A percentile compares a stretch with the other conserved stretches of the same genome.
Evolutionary conservation across 2,797 vertebrate genomes (phyloP).

Genomic region (Lerista edwardsae): DNA sequence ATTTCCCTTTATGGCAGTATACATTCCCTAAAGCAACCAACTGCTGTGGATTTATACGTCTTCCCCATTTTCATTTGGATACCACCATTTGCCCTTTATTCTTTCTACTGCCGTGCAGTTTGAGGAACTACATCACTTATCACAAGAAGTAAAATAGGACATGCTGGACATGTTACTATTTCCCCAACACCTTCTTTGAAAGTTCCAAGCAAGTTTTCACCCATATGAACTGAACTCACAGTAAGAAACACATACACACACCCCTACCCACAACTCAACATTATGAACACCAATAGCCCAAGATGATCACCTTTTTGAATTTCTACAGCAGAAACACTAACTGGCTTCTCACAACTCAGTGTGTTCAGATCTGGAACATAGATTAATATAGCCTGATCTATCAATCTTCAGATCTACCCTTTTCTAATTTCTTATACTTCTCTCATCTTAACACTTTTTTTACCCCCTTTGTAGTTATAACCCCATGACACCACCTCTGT

Average conservation of each 20-base stretch:
- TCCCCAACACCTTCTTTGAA: neutral
- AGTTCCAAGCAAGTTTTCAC: neutral
- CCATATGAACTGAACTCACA: too few species aligned
- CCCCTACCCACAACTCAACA: too few species aligned
- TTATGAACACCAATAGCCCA: neutral
- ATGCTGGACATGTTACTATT: neutral
- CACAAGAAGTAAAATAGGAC: neutral
- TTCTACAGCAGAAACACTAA: constrained; percentile 5
- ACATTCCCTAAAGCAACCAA: too few species aligned
- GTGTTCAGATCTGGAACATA: neutral
- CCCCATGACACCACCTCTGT: neutral
- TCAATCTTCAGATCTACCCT: neutral
- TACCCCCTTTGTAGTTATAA: neutral
- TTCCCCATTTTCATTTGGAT: neutral
- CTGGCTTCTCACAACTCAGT: neutral
- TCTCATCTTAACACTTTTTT: neutral
- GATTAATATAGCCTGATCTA: neutral
- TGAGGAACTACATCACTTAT: neutral
- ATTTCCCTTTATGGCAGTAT: neutral
- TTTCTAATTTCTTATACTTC: neutral
- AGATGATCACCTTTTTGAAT: neutral
- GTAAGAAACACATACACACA: too few species aligned
- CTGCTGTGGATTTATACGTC: neutral
- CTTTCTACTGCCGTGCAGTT: neutral
- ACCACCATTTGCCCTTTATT: neutral